Percentiles rank a stretch among this genome's conserved stretches.
phyloP scores from a whole-genome alignment of 2,113 vertebrate genomes.

The Scomber scombrus region DNA sequence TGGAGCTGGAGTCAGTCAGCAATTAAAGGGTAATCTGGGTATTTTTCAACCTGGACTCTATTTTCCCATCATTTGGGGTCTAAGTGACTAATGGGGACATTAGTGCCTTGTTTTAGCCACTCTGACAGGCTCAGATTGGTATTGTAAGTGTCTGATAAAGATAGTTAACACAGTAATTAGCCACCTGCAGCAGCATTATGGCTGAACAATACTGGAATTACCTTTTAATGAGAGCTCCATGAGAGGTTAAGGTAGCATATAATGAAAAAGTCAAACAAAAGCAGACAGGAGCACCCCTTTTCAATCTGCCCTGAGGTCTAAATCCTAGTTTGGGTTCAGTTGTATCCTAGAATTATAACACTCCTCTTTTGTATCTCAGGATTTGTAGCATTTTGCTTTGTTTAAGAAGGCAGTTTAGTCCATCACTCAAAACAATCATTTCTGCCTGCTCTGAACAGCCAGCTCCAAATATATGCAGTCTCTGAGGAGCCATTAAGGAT shows the following conservation, averaged over 20 bases:
- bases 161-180: too few species aligned
- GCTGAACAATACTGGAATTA: neutral
- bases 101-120: too few species aligned
- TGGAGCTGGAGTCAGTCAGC: constrained; percentile 53
- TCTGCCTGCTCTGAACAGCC: constrained; percentile 27
- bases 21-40: constrained; percentile 29
- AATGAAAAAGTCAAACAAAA: constrained; percentile 35
- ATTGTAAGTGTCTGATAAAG: too few species aligned
- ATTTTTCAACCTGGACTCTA: too few species aligned
- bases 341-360: constrained; percentile 25
- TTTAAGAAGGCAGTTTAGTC: constrained; percentile 33
- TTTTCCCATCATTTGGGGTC: too few species aligned
- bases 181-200: too few species aligned
- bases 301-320: neutral
- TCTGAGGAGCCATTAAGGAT: constrained; percentile 45
- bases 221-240: constrained; percentile 19
- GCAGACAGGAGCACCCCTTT: constrained; percentile 12
- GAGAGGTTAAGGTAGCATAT: constrained; percentile 35
- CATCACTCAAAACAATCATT: constrained; percentile 39
- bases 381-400: constrained; percentile 38
- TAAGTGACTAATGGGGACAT: too few species aligned
- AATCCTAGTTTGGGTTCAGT: constrained; percentile 16
- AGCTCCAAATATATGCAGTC: constrained; percentile 42
- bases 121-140: too few species aligned
- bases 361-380: constrained; percentile 3